These are phyloP conservation scores for Rhinatrema bivittatum DNA, from an alignment of 2,797 vertebrate species.

Conservation along the genomic window DNA sequence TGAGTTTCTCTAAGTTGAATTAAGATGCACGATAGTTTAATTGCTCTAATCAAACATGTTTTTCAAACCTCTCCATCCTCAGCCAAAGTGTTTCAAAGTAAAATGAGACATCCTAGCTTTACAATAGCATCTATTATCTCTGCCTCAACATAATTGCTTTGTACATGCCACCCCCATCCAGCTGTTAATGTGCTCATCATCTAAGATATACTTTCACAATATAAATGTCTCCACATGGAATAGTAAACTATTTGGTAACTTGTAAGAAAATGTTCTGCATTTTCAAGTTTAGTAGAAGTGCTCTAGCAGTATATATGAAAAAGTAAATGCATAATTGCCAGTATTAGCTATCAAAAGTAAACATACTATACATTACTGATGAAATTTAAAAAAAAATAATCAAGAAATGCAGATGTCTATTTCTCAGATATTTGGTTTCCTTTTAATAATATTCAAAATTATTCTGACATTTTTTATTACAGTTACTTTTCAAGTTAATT, in stretches of 20 bases:
- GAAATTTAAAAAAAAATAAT: slow-evolving; percentile 5
- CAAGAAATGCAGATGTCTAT: too few relatives aligned
- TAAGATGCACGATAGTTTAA: background rate
- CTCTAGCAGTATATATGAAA: background rate
- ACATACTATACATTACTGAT: background rate
- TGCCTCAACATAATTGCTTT: slow-evolving; percentile 4
- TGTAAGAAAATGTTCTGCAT: background rate
- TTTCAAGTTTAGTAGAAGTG: slow-evolving; percentile 19
- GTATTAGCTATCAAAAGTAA: background rate
- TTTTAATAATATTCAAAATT: slow-evolving; percentile 59
- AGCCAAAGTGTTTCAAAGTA: background rate
- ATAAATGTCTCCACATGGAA: background rate
- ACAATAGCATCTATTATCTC: background rate
- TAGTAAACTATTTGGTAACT: slow-evolving; percentile 1
- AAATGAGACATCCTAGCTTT: background rate
- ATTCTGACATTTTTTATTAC: slow-evolving; percentile 76
- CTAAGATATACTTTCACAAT: slow-evolving; percentile 7
- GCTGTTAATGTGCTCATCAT: slow-evolving; percentile 3
- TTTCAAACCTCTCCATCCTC: slow-evolving; percentile 10
- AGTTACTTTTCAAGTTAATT: slow-evolving; percentile 50
- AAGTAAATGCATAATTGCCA: background rate
- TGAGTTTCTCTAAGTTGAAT: background rate
- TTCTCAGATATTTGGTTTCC: slow-evolving; percentile 26
- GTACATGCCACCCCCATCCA: background rate
- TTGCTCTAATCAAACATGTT: background rate